Evolutionary conservation across 2,113 vertebrate species (phyloP).

Genomic region (Regulus satrapa): DNA sequence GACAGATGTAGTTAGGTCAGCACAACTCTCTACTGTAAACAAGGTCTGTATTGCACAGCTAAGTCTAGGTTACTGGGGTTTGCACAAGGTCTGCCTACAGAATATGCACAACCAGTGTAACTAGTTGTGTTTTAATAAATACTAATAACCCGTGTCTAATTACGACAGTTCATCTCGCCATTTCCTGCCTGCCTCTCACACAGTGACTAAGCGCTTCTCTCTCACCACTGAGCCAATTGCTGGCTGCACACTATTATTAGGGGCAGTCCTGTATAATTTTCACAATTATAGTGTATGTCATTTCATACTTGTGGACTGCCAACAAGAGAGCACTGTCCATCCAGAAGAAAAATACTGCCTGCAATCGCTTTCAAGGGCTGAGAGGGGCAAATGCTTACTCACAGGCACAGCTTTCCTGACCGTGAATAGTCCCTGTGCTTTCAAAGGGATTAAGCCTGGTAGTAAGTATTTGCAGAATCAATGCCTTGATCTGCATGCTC

Average conservation of each 20-base stretch:
- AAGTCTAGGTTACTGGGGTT: not conserved
- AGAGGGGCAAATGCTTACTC: constrained; percentile 4
- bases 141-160: constrained; percentile 30
- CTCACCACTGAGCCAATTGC: not conserved
- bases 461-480: constrained; percentile 19
- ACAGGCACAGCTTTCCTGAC: constrained; percentile 14
- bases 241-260: constrained; percentile 19
- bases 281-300: not conserved
- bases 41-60: not conserved
- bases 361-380: not conserved
- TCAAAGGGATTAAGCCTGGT: not conserved
- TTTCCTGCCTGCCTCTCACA: constrained; percentile 36
- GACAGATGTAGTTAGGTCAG: not conserved
- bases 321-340: not conserved
- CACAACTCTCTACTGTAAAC: constrained; percentile 17
- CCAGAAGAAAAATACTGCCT: not conserved
- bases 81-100: constrained; percentile 7
- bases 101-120: constrained; percentile 36
- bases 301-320: not conserved
- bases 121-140: constrained; percentile 56
- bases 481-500: not conserved
- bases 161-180: not conserved
- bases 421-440: not conserved
- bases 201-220: constrained; percentile 14
- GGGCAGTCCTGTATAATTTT: constrained; percentile 20